Evolutionary conservation across 92 coral and sea anemone species (phyloP).

Genomic region (Epizoanthus stellaris): DNA sequence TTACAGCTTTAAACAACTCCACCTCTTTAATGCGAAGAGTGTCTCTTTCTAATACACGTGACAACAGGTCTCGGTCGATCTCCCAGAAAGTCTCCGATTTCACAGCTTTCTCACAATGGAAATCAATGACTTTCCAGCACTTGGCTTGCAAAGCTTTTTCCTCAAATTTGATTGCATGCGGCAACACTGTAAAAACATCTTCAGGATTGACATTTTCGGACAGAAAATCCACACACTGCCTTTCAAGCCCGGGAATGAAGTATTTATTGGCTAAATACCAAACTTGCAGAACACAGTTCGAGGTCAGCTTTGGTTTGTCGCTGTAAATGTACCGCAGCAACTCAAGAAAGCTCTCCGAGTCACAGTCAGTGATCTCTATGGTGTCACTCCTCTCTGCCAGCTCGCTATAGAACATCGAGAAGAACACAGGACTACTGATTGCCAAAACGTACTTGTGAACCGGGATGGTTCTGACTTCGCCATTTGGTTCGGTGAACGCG

Average conservation of each 20-base stretch:
- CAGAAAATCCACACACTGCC: not conserved
- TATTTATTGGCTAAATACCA: not conserved
- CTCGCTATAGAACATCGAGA: not conserved
- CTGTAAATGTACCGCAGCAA: not conserved
- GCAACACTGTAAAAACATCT: not conserved
- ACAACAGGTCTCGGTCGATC: not conserved
- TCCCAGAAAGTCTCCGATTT: not conserved
- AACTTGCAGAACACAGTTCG: not conserved
- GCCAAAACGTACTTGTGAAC: not conserved
- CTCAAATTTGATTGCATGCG: not conserved
- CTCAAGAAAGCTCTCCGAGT: slow-evolving; percentile 8
- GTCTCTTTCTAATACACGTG: too few species aligned
- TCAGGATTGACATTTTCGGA: not conserved
- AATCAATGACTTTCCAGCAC: not conserved
- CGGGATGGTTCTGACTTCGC: not conserved
- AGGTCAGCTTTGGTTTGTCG: not conserved
- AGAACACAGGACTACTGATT: not conserved
- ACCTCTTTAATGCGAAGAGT: too few species aligned
- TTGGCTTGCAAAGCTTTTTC: not conserved
- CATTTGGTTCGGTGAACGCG: not conserved
- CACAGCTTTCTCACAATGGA: not conserved
- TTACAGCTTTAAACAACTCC: too few species aligned
- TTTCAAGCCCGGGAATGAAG: not conserved
- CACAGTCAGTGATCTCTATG: not conserved
- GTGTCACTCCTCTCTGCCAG: not conserved